phyloP scores from a whole-genome alignment of 2,888 invertebrate species.

The Chirona hameri region DNA sequence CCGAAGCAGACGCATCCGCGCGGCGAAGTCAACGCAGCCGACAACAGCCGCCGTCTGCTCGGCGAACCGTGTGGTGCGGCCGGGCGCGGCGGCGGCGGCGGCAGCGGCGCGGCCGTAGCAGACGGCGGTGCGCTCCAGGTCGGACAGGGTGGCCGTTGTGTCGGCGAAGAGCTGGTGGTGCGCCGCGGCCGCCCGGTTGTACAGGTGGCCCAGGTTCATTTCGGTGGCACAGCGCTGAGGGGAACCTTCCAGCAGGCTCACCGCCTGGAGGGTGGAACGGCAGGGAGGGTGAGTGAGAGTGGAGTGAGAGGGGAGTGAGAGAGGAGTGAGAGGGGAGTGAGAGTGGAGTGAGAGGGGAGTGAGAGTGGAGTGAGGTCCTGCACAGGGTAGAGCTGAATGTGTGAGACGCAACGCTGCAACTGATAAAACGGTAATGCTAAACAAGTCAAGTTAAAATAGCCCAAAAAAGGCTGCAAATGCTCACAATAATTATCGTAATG shows the following conservation, averaged over 20 bases:
- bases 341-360: no score
- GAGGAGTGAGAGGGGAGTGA: no score
- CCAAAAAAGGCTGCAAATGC: no score
- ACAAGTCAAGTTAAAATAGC: no score
- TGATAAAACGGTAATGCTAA: no score
- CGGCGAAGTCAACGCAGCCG: neutral
- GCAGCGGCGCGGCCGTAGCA: constrained; percentile 23
- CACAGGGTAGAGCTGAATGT: no score
- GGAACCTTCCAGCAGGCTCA: neutral
- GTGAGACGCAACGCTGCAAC: no score
- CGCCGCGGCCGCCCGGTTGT: constrained; percentile 6
- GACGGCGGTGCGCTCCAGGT: neutral
- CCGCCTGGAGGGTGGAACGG: neutral
- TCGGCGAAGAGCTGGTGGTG: neutral
- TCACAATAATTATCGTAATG: no score
- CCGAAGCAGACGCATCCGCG: neutral
- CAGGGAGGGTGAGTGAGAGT: no score
- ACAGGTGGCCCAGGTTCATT: constrained; percentile 28
- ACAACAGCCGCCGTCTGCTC: neutral
- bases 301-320: no score
- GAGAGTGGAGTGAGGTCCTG: no score
- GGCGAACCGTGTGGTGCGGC: neutral
- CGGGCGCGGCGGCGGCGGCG: constrained; percentile 3
- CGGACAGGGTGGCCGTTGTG: neutral
- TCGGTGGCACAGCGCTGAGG: constrained; percentile 24